Percentiles rank a stretch among this genome's conserved stretches.
phyloP scores from a whole-genome alignment of 1,140 invertebrate species.

The Drosophila nikananu region DNA sequence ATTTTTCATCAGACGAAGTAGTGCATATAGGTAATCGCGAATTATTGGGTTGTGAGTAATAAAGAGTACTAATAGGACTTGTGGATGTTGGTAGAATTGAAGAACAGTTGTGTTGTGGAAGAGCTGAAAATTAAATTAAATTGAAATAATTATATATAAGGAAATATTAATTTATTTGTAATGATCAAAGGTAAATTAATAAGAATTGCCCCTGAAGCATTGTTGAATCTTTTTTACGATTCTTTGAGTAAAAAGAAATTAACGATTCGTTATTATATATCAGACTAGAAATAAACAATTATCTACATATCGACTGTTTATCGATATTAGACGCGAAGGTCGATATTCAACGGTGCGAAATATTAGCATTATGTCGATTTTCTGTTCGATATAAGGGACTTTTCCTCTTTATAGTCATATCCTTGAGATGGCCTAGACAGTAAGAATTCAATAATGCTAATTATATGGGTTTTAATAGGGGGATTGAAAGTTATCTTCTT shows the following conservation, averaged over 20 bases:
- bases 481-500: no score
- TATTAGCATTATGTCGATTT: not conserved
- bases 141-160: not conserved
- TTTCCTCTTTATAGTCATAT: no score
- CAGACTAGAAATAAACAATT: not conserved
- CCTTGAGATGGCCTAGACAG: no score
- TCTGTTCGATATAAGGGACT: not conserved
- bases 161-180: not conserved
- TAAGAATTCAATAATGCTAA: no score
- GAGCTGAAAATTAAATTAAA: constrained; percentile 37
- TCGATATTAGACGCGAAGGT: not conserved
- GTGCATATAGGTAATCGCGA: constrained; percentile 51
- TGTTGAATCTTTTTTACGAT: not conserved
- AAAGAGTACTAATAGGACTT: constrained; percentile 85
- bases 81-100: constrained; percentile 82
- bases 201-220: not conserved
- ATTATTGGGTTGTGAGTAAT: constrained; percentile 87
- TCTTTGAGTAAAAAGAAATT: not conserved
- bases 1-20: constrained; percentile 56
- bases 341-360: not conserved
- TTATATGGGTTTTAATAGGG: no score
- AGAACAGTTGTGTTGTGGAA: constrained; percentile 70
- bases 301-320: not conserved
- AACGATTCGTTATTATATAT: no score
- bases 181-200: not conserved